Base-by-base conservation (phyloP, 2,888 invertebrate genomes). In the Elysia crispata region DNA sequence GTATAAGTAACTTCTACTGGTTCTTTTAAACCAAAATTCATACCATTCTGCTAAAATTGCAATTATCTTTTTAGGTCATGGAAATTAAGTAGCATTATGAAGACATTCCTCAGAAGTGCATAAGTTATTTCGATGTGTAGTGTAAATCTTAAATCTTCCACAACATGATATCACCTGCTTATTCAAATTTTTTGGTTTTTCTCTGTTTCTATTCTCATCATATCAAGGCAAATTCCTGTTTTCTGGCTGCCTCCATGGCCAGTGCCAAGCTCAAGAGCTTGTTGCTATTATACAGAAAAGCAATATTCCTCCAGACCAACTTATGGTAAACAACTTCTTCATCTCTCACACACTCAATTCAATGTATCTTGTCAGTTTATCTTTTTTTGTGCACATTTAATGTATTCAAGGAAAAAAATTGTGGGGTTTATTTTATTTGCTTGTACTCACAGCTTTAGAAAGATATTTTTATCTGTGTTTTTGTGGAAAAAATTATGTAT, bases 241-340 rank as follows among this genome's bases (percentile, higher is more conserved):
- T 83, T 81, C 86, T 64, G 81, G 81, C 8, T 86, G 86, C 76
- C 69, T 90, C 31, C 79, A 81, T 57, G 83, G 85, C 31, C 85
- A 83, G 54, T 83, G 86, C 30, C 85, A 83, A 54, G 82, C 85
- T 73, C 86, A 82, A 79, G 87, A 87, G 25, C 85, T 86, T 18
- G 86, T 86, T 70, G 76, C 82, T 62, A 84, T 89, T n/a, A 81
- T 91, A 60, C 88, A 88, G 72, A 85, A 88, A 23, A 88, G 90
- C 80, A 85, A 85, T 30, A 93, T 95, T 90, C 89, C 94, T 84
- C 94, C 95, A 60, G 94, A 94, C 86, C 95, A 95, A 89, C 93
- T 97, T 41, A 94, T 97, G 84, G 94, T 88, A 82, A 84, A 82
- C 75, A 20, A n/a, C n/a, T 67, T 18, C 5, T 8, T 25, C 31